Evolutionary conservation across 2,797 vertebrate genomes (phyloP), one percentile per base, ranked within the genome.

Genomic region (Hydrophis major): DNA sequence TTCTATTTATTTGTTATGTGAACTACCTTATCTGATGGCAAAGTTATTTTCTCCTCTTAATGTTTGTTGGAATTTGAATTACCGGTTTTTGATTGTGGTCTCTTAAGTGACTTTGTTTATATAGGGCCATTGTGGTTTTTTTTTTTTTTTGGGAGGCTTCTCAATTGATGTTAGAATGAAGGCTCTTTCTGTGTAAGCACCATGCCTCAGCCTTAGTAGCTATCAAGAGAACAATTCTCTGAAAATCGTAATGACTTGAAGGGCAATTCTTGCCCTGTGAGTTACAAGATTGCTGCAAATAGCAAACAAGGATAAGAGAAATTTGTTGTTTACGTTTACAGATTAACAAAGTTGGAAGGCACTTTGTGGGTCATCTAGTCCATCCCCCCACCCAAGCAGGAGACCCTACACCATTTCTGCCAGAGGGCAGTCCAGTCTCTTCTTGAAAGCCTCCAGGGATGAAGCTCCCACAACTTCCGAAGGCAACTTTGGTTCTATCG

Each of bases 1-100:
- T 95, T 96, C 88, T 87, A 93, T 27, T 93, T 95, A 94, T 96
- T 95, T 96, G 93, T 90, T 87, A 93, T 1, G 0, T 95, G 95
- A 94, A 93, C 92, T 90, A 87, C 91, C 87, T 93, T 92, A 94
- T 94, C 90, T 89, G 93, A 93, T 74, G 89, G 92, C 92, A 94
- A 92, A 95, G 90, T 55, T 50, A 87, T 93, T 61, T 96, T 95
- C 93, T 92, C 83, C 16, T 56, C 93, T 0, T 37, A 94, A 50
- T 28, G 47, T 20, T 88, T 88, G 55, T 74, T 87, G 83, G n/a
- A 69, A 32, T 20, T 32, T 18, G 60, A 11, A 50, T 22, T 20
- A 47, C 53, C 56, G 27, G 7, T 69, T 94, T 94, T 13, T 94
- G 87, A 89, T 61, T 83, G 2, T 83, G 60, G 88, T 91, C 93